These are phyloP conservation scores for Cryptus armator DNA, from an alignment of 2,888 invertebrate genomes.

Conservation along the genomic window DNA sequence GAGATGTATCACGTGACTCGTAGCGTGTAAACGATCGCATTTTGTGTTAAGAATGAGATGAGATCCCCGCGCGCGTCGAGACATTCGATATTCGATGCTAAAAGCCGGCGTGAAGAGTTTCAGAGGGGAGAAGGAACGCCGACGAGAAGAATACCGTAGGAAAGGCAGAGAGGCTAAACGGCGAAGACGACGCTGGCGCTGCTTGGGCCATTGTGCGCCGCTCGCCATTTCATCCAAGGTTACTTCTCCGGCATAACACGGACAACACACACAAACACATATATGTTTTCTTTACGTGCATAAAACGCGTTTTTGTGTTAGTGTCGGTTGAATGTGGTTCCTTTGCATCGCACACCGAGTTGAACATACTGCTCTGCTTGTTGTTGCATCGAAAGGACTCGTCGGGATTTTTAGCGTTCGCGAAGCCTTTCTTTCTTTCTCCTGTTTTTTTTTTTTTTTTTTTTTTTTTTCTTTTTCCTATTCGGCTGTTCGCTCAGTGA, in stretches of 20 bases:
- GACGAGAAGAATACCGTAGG: slow-evolving; percentile 64
- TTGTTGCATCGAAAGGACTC: slow-evolving; percentile 1
- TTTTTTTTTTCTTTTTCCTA: slow-evolving; percentile 1
- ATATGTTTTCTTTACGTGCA: not conserved
- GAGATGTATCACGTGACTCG: not conserved
- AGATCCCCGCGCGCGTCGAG: slow-evolving; percentile 36
- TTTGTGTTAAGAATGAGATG: slow-evolving; percentile 27
- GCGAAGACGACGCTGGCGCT: slow-evolving; percentile 34
- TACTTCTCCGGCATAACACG: slow-evolving; percentile 51
- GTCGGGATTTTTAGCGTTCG: not conserved
- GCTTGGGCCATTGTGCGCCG: slow-evolving; percentile 66
- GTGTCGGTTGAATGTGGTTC: slow-evolving; percentile 9
- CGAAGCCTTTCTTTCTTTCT: not conserved
- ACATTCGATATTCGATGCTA: slow-evolving; percentile 49
- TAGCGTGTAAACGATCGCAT: not conserved
- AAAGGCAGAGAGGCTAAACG: slow-evolving; percentile 52
- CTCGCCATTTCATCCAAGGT: slow-evolving; percentile 70
- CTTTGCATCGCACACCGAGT: not conserved
- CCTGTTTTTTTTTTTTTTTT: not conserved
- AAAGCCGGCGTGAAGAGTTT: slow-evolving; percentile 11
- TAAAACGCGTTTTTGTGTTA: not conserved
- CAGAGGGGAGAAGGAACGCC: slow-evolving; percentile 61
- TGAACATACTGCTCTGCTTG: not conserved
- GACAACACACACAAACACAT: slow-evolving; percentile 33
- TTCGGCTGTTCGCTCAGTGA: not conserved